These are phyloP conservation scores for Melanotaenia nigrans DNA, from an alignment of 2,797 vertebrate species.

Conservation along the genomic window DNA sequence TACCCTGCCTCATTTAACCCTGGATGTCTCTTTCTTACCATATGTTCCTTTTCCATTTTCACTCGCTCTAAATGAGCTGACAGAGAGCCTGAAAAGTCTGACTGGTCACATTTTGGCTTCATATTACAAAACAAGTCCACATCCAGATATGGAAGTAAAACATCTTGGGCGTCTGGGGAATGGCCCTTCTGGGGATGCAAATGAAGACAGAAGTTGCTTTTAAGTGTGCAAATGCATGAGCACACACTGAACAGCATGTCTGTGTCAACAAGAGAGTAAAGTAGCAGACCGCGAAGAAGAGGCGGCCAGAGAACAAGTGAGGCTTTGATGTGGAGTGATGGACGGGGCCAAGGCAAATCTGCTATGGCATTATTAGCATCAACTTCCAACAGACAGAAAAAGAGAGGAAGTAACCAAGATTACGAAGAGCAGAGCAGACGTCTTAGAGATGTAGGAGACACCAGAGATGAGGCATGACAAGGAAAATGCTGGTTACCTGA, in stretches of 20 bases:
- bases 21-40: conserved; percentile 24
- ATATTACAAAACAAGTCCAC: conserved; percentile 8
- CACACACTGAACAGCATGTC: conserved; percentile 44
- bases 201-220: conserved; percentile 65
- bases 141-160: conserved; percentile 43
- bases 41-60: conserved; percentile 25
- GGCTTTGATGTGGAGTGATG: conserved; percentile 72
- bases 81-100: conserved; percentile 40
- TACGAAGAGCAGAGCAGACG: conserved; percentile 8
- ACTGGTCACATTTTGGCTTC: conserved; percentile 46
- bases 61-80: conserved; percentile 31
- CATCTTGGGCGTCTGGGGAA: conserved; percentile 43
- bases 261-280: conserved; percentile 62
- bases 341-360: conserved; percentile 46
- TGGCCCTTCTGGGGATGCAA: conserved; percentile 55
- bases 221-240: conserved; percentile 35
- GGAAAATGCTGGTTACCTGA: not conserved
- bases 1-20: conserved; percentile 34
- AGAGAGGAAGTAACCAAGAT: conserved; percentile 24
- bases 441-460: conserved; percentile 13
- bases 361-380: conserved; percentile 39
- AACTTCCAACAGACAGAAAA: conserved; percentile 43
- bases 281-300: conserved; percentile 67
- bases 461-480: conserved; percentile 28
- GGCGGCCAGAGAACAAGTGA: conserved; percentile 60